Conservation (phyloP, 1,140 invertebrate species). For the Chrysopa pallens region DNA sequence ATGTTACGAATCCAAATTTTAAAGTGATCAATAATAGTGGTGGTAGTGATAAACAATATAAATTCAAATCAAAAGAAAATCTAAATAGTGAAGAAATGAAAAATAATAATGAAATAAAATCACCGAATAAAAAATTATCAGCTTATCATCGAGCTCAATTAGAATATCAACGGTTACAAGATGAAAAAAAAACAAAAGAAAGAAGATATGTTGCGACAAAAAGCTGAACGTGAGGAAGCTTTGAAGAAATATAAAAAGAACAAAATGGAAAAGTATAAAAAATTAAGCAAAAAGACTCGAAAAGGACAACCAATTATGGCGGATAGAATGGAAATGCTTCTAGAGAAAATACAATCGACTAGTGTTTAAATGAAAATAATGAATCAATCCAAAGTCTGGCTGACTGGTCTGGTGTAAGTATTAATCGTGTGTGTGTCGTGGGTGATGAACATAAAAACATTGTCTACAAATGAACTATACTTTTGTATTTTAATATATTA, state of each 20-base stretch:
- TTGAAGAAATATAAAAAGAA: conserved; percentile 42
- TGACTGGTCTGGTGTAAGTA: no score
- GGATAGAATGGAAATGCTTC: conserved; percentile 45
- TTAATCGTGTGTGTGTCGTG: no score
- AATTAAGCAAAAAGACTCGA: conserved; percentile 47
- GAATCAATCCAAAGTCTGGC: no score
- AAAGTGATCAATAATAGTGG: no score
- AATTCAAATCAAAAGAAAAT: conserved; percentile 4
- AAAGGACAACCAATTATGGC: conserved; percentile 66
- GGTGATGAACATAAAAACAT: no score
- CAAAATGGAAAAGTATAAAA: conserved; percentile 43
- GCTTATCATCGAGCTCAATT: conserved; percentile 32
- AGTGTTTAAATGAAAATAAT: no score
- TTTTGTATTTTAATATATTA: no score
- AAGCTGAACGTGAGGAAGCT: conserved; percentile 38
- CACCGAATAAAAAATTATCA: conserved; percentile 14
- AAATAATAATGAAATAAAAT: conserved; percentile 13
- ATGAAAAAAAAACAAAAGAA: conserved; percentile 33
- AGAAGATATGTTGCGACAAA: conserved; percentile 25
- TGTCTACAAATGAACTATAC: no score
- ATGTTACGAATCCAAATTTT: conserved; percentile 8
- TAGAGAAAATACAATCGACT: conserved; percentile 37
- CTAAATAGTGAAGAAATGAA: background rate
- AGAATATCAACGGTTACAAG: conserved; percentile 30
- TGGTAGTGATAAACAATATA: background rate